A percentile compares a stretch with the other conserved stretches of the same genome.
phyloP scores from a whole-genome alignment of 2,113 vertebrate species.

The Lagopus leucura region DNA sequence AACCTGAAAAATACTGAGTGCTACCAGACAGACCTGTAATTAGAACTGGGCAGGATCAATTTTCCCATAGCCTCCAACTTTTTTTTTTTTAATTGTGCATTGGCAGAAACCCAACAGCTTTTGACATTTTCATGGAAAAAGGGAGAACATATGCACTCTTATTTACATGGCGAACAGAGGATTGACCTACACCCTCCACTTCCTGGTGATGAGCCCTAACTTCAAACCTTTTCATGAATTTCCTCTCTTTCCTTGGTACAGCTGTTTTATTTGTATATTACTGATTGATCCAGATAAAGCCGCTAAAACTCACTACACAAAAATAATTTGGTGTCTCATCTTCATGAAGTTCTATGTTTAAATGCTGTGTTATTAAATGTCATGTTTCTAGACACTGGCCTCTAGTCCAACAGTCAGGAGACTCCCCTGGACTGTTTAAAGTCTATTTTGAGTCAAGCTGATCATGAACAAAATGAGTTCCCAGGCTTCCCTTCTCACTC shows the following conservation, averaged over 20 bases:
- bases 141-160: not conserved
- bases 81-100: not conserved
- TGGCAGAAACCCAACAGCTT: constrained; percentile 22
- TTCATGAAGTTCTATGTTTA: not conserved
- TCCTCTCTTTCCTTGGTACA: not conserved
- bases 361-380: not conserved
- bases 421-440: not conserved
- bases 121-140: constrained; percentile 26
- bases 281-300: not conserved
- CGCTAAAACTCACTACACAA: not conserved
- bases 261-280: not conserved
- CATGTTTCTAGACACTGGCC: constrained; percentile 16
- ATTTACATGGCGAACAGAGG: not conserved
- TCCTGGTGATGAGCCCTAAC: not conserved
- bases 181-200: not conserved
- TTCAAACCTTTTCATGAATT: not conserved
- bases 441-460: not conserved
- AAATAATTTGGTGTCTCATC: not conserved
- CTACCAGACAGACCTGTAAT: constrained; percentile 53
- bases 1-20: not conserved
- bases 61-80: constrained; percentile 40
- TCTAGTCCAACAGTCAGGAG: not conserved
- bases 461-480: constrained; percentile 41
- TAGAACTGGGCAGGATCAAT: constrained; percentile 12
- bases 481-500: constrained; percentile 35